phyloP scores from a whole-genome alignment of 92 coral and sea anemone species.

The Galaxea fascicularis region DNA sequence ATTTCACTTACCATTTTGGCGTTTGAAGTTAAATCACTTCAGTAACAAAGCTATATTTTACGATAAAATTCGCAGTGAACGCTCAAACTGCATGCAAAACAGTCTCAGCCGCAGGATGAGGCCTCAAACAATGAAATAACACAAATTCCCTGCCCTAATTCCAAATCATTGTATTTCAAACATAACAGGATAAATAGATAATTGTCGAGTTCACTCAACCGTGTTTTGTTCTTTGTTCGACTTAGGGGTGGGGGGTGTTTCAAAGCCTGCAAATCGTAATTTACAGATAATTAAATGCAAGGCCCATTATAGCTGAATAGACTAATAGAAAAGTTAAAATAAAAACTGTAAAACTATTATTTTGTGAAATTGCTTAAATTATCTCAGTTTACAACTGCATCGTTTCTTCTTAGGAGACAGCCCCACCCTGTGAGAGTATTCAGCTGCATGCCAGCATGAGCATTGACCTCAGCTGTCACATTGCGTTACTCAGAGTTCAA shows the following conservation, averaged over 20 bases:
- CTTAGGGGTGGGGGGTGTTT: constrained; percentile 29
- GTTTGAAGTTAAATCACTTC: not conserved
- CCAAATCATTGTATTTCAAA: constrained; percentile 37
- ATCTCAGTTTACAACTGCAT: not conserved
- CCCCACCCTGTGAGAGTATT: not conserved
- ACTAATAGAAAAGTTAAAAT: not conserved
- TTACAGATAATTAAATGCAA: not conserved
- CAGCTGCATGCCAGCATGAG: not conserved
- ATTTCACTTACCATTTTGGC: constrained; percentile 46
- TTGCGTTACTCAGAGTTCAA: not conserved
- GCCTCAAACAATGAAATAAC: constrained; percentile 36
- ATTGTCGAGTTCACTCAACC: constrained; percentile 24
- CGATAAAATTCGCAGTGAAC: constrained; percentile 4
- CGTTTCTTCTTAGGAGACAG: not conserved
- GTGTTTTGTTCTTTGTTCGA: constrained; percentile 13
- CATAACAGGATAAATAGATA: constrained; percentile 18
- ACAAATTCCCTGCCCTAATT: constrained; percentile 45
- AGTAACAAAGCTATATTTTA: not conserved
- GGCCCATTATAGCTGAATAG: not conserved
- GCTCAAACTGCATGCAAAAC: constrained; percentile 8
- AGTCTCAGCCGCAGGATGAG: not conserved
- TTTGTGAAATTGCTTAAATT: not conserved
- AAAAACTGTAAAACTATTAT: not conserved
- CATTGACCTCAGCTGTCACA: not conserved
- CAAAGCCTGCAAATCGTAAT: constrained; percentile 29